phyloP scores from a whole-genome alignment of 2,888 invertebrate species.

The Chrysodeixis includens region DNA sequence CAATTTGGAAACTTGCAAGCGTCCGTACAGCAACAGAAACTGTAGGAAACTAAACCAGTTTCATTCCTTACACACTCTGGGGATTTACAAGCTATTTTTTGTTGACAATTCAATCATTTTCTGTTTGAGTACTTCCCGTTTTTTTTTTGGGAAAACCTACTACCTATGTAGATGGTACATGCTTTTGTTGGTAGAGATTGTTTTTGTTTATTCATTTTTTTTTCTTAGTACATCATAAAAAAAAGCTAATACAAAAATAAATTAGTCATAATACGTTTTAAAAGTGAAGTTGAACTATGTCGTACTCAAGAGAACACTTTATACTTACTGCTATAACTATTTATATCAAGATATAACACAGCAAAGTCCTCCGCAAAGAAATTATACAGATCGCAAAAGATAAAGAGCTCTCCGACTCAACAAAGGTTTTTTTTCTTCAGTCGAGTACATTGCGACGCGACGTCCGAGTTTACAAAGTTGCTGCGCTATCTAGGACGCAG shows the following conservation, averaged over 20 bases:
- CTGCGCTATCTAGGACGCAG: not conserved
- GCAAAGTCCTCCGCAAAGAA: not conserved
- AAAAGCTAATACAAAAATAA: too few species aligned
- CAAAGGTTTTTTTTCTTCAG: constrained; percentile 14
- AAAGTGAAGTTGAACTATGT: too few species aligned
- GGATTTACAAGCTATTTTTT: not conserved
- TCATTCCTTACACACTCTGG: constrained; percentile 1
- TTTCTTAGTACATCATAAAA: too few species aligned
- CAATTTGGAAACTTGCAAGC: constrained; percentile 26
- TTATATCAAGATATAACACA: too few species aligned
- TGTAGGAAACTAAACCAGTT: constrained; percentile 15
- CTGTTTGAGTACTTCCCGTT: not conserved
- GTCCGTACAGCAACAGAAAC: constrained; percentile 19
- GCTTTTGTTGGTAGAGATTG: too few species aligned
- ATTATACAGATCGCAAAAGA: constrained; percentile 13
- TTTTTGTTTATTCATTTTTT: too few species aligned
- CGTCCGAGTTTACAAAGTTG: constrained; percentile 24
- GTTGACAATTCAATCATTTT: not conserved
- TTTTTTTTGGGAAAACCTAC: not conserved
- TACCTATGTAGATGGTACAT: too few species aligned
- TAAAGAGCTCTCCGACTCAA: constrained; percentile 9
- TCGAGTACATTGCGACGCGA: not conserved
- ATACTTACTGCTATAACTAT: too few species aligned
- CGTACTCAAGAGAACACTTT: too few species aligned
- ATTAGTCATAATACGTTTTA: too few species aligned